Percentiles rank a stretch among this genome's conserved stretches.
Conservation (phyloP, 1,140 invertebrate genomes). For the Oreohelix idahoensis region DNA sequence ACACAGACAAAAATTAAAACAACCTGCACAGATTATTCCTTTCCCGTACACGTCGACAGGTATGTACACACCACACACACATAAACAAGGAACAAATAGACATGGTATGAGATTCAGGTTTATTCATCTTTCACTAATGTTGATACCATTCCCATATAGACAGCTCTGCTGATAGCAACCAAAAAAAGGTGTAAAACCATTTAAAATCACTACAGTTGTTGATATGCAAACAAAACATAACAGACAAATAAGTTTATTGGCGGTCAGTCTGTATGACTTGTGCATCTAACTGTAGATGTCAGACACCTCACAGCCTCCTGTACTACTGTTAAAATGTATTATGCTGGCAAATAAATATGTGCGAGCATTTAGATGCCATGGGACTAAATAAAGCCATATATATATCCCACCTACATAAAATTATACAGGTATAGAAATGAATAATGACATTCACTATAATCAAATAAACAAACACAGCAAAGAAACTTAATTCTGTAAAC, state of each 20-base stretch:
- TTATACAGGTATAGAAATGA: no score
- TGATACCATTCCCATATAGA: background rate
- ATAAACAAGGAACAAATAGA: no score
- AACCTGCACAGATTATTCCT: no score
- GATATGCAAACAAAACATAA: background rate
- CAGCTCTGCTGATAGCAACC: background rate
- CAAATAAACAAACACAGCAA: background rate
- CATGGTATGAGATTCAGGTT: constrained; percentile 19
- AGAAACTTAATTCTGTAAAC: background rate
- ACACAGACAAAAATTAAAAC: no score
- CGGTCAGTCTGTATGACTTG: background rate
- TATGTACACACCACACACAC: no score
- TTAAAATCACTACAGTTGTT: background rate
- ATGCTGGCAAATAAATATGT: constrained; percentile 6
- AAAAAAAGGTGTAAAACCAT: background rate
- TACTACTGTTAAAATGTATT: no score
- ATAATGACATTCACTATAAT: background rate
- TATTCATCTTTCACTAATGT: background rate
- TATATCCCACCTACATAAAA: background rate
- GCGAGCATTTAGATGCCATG: background rate
- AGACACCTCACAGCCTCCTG: no score
- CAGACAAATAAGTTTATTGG: background rate
- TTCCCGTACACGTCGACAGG: no score
- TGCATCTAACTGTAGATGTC: background rate
- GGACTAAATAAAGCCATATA: background rate